These are phyloP conservation scores for Drosophila kuntzei DNA, from an alignment of 2,888 invertebrate genomes.

Conservation along the genomic window DNA sequence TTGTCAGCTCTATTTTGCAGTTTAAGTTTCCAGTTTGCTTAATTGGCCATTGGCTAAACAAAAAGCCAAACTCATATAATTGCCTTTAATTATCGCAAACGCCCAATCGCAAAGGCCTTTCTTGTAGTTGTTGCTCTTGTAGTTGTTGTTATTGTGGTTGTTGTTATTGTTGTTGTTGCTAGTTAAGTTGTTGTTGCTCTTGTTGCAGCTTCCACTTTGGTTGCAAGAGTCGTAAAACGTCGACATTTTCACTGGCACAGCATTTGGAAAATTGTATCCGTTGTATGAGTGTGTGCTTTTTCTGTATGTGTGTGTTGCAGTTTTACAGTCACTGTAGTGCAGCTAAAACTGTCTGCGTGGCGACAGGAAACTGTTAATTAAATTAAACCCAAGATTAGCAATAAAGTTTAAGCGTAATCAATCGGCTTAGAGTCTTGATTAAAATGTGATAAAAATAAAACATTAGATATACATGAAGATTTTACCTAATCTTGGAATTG, in stretches of 20 bases:
- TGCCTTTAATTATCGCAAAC: conserved; percentile 83
- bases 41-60: conserved; percentile 71
- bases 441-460: conserved; percentile 24
- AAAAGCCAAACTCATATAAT: conserved; percentile 68
- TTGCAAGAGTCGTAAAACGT: conserved; percentile 41
- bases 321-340: conserved; percentile 34
- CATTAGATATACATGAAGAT: conserved; percentile 16
- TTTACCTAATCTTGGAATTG: conserved; percentile 7
- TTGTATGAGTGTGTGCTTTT: conserved; percentile 44
- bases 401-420: conserved; percentile 43
- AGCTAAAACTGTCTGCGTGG: conserved; percentile 37
- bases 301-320: conserved; percentile 21
- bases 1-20: conserved; percentile 16
- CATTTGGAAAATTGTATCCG: conserved; percentile 76
- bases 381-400: conserved; percentile 75
- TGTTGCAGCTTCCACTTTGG: conserved; percentile 32
- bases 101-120: conserved; percentile 79
- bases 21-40: conserved; percentile 69
- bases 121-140: conserved; percentile 2
- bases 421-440: conserved; percentile 5
- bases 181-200: conserved; percentile 24
- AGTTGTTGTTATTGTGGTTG: conserved; percentile 1
- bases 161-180: conserved; percentile 19
- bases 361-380: conserved; percentile 76
- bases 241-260: conserved; percentile 55